Evolutionary conservation across 2,797 vertebrate genomes (phyloP), one percentile per base, ranked within the genome.

Genomic region (Squalus acanthias): DNA sequence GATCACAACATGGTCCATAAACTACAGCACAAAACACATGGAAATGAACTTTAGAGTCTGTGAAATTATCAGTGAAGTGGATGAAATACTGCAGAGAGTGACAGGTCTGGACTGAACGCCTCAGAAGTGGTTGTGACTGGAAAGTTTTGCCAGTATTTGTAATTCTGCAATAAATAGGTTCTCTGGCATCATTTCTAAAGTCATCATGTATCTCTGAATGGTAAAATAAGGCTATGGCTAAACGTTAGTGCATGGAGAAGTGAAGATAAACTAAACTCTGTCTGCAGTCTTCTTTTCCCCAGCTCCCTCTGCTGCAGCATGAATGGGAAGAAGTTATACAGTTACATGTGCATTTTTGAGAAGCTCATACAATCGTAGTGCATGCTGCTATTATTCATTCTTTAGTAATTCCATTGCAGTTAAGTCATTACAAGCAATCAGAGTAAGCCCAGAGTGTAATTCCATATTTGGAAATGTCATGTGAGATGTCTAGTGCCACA

Each of bases 391-490:
- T 98, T 99, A 98, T 98, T 99, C 98, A 98, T 98, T 97, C 98
- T 98, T 98, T 98, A 99, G 98, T 98, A 99, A 99, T 99, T 99
- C 99, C 99, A 99, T 97, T 98, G 98, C 98, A 97, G 98, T 99
- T 99, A 98, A 99, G 98, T 99, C 99, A 99, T 99, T 98, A 98
- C 98, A 97, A 98, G 98, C 98, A 98, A 99, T 99, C 98, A 98
- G 98, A 98, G 98, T 98, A 98, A 98, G 98, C 99, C 98, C 97
- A 97, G 98, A 98, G 98, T 98, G 97, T 98, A 98, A 98, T 98
- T 98, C 99, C 99, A 99, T 99, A 99, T 99, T 99, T 99, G 99
- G 99, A 98, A 99, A 99, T 99, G 99, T 99, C 99, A 99, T 99
- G 98, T 99, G 99, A 98, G 99, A 98, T 98, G 97, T 98, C 98